Base-by-base conservation (phyloP, 2,888 invertebrate genomes). In the Dascillus cervinus region DNA sequence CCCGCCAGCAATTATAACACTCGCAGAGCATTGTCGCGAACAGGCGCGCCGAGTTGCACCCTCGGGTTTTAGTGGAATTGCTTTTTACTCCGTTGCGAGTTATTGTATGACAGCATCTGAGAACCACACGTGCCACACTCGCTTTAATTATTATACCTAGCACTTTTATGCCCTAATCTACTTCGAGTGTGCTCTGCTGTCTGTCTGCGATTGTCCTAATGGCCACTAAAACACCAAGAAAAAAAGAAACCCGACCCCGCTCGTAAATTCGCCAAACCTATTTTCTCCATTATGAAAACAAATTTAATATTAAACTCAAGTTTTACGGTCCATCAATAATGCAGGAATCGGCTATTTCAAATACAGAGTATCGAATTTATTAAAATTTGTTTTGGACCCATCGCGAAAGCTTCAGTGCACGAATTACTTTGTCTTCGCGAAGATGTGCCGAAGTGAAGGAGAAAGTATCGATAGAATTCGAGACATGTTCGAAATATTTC, bases 131-230 rank as follows among this genome's bases (percentile, higher is more conserved):
- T 46, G 48, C 41, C 52, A 46, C 49, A 49, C 52, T 52, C 47
- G 50, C 57, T 53, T 58, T 58, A 59, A 60, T 60, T 58, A 54
- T 55, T 52, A 55, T 55, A 57, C 53, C 45, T 51, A 55, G 56
- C 53, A 56, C 54, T 60, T 58, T 58, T 57, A 56, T 55, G 53
- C 50, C 41, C 47, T 60, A 60, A 61, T 61, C 55, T 56, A 57
- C 57, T 61, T 59, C 50, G 46, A 49, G 49, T 42, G 26, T 13
- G 23, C n/a, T n/a, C 26, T 26, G 27, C 25, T 30, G 17, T 34
- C 19, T 34, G 26, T 34, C 25, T 32, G n/a, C n/a, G n/a, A n/a
- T n/a, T n/a, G 32, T 34, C 13, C 19, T 30, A 26, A 26, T 30
- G 23, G 27, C 22, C 26, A 27, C 35, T 23, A 31, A 21, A 30